Evolutionary conservation across 2,797 vertebrate species (phyloP).

Genomic region (Heteromormyrus szaboi): DNA sequence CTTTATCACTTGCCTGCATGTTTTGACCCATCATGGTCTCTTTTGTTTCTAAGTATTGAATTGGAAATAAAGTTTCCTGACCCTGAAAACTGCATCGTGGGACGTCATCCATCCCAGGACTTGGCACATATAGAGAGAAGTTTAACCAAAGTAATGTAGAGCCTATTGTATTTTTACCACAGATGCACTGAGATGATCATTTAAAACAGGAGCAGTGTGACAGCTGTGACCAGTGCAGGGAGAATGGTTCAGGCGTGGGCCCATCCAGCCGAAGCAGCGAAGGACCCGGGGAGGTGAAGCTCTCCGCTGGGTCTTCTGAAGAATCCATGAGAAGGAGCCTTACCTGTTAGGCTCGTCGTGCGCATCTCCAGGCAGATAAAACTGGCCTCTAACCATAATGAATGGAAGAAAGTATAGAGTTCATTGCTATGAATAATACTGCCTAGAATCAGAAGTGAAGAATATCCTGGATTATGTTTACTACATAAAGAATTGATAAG

Average conservation of each 20-base stretch:
- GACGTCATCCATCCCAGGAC: background rate
- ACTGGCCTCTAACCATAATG: background rate
- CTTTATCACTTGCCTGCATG: background rate
- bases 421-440: background rate
- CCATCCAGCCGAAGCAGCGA: background rate
- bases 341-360: background rate
- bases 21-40: background rate
- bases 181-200: background rate
- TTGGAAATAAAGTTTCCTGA: background rate
- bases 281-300: background rate
- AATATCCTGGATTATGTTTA: background rate
- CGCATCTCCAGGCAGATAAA: background rate
- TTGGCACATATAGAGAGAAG: background rate
- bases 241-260: background rate
- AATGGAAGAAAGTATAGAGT: background rate
- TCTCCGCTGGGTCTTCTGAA: background rate
- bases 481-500: background rate
- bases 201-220: background rate
- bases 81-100: background rate
- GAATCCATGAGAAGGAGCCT: background rate
- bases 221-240: background rate
- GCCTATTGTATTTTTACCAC: background rate
- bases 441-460: background rate
- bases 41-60: background rate
- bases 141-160: background rate